Evolutionary conservation across 2,797 vertebrate species (phyloP).

Genomic region (Parauchenoglanis ngamensis): DNA sequence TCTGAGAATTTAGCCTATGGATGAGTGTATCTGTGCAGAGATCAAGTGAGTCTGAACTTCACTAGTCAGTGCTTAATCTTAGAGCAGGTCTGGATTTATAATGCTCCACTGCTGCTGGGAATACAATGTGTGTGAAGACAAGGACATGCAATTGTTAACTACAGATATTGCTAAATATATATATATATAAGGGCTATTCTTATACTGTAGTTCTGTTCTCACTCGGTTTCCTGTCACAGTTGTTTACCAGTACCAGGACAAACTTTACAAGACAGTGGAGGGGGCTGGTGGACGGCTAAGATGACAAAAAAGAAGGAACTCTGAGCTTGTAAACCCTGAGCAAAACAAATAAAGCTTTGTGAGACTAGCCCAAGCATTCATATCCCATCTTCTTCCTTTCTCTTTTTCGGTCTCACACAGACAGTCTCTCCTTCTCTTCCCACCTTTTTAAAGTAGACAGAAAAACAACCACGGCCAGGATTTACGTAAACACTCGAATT

Average conservation of each 20-base stretch:
- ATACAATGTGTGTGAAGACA: constrained; percentile 9
- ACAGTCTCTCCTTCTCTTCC: constrained; percentile 26
- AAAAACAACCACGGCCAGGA: constrained; percentile 30
- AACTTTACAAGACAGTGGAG: constrained; percentile 37
- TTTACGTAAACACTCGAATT: constrained; percentile 50
- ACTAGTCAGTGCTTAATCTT: background rate
- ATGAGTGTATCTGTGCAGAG: constrained; percentile 18
- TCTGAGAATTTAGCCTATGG: constrained; percentile 13
- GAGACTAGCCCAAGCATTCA: constrained; percentile 37
- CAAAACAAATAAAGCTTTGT: constrained; percentile 56
- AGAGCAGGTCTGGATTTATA: constrained; percentile 2
- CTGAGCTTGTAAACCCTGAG: constrained; percentile 42
- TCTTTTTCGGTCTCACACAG: constrained; percentile 23
- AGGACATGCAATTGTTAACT: background rate
- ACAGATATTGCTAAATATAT: background rate
- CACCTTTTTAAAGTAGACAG: constrained; percentile 26
- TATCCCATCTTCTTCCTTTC: constrained; percentile 24
- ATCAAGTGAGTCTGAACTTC: constrained; percentile 16
- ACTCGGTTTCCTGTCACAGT: constrained; percentile 30
- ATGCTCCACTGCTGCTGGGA: constrained; percentile 15
- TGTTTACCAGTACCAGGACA: constrained; percentile 41
- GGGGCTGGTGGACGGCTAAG: background rate
- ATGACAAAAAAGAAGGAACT: constrained; percentile 18
- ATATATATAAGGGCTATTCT: background rate
- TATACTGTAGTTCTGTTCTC: constrained; percentile 22